Base-by-base conservation (phyloP, 2,797 vertebrate species). In the Artibeus lituratus region DNA sequence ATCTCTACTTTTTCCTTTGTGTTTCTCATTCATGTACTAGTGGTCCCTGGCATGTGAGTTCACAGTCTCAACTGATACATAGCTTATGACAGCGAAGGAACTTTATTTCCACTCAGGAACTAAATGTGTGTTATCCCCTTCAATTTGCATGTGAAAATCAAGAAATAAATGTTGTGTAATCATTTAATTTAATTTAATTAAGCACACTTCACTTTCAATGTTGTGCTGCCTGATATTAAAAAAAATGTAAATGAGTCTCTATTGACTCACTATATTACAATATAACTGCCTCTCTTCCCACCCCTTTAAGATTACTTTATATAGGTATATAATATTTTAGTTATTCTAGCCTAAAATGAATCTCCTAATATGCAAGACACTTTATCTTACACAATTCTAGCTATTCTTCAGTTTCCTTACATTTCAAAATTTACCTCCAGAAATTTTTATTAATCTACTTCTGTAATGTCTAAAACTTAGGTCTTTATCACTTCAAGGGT, bases 381-480 rank as follows among this genome's bases (percentile, higher is more conserved):
- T 78, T 95, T 90, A 93, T 87, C 73, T 51, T 90, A 77, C 44
- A 42, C 16, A 47, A 44, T 91, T 93, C 55, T 91, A 77, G 7
- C 19, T 80, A 3, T 57, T 84, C 10, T 65, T 87, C 39, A 67
- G 32, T 59, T 74, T 69, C 57, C 51, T 92, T 37, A 87, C 16
- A 88, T 39, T 94, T 95, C 86, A 95, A 85, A 94, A 82, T 29
- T 89, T 32, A 72, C 57, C 70, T 94, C 19, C 49, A 89, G 44
- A 85, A 51, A 16, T 77, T 57, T 70, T 93, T 85, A 80, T 96
- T 81, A 84, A 44, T 91, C 29, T 59, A 53, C 44, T 69, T 81
- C 24, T 82, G 5, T 82, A 29, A 65, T 95, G 42, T 87, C 37
- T 35, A 77, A 94, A 94, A 73, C 22, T 67, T 65, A 49, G 77